A percentile compares a stretch with the other conserved stretches of the same genome.
These are phyloP conservation scores for Pogonocherus hispidulus DNA, from an alignment of 2,888 invertebrate genomes.

Conservation along the genomic window DNA sequence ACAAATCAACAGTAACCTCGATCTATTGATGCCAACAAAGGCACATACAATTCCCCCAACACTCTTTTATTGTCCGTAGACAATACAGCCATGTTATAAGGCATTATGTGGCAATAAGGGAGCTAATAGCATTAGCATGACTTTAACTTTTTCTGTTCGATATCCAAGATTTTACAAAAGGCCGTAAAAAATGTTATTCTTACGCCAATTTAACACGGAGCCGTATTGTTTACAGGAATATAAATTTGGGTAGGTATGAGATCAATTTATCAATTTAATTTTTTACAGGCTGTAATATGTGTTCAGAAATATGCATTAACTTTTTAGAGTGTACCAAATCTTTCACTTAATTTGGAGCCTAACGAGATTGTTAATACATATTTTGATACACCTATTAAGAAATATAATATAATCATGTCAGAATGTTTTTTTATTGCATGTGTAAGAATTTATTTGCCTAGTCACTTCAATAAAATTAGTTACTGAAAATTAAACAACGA, in stretches of 20 bases:
- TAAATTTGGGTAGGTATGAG: constrained; percentile 45
- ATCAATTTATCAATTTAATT: constrained; percentile 39
- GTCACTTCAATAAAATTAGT: constrained; percentile 26
- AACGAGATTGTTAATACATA: constrained; percentile 37
- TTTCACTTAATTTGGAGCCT: constrained; percentile 41
- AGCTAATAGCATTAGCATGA: constrained; percentile 59
- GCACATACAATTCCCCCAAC: constrained; percentile 30
- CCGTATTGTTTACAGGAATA: constrained; percentile 48
- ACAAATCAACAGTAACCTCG: constrained; percentile 35
- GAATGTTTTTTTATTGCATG: constrained; percentile 15
- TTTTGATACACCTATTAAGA: constrained; percentile 38
- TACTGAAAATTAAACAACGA: constrained; percentile 25
- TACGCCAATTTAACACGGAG: constrained; percentile 27
- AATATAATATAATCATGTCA: constrained; percentile 35
- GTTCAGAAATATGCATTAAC: constrained; percentile 37
- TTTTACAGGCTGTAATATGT: constrained; percentile 30
- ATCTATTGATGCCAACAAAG: constrained; percentile 29
- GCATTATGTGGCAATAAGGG: constrained; percentile 35
- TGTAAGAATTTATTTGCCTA: constrained; percentile 17
- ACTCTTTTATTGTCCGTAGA: constrained; percentile 28
- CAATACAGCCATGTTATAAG: constrained; percentile 24
- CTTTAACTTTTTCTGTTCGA: constrained; percentile 52
- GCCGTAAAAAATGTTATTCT: constrained; percentile 45
- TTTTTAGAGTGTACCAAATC: constrained; percentile 37
- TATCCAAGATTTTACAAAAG: constrained; percentile 45